Conservation (phyloP, 2,797 vertebrate genomes). For the Austrolebias charrua region DNA sequence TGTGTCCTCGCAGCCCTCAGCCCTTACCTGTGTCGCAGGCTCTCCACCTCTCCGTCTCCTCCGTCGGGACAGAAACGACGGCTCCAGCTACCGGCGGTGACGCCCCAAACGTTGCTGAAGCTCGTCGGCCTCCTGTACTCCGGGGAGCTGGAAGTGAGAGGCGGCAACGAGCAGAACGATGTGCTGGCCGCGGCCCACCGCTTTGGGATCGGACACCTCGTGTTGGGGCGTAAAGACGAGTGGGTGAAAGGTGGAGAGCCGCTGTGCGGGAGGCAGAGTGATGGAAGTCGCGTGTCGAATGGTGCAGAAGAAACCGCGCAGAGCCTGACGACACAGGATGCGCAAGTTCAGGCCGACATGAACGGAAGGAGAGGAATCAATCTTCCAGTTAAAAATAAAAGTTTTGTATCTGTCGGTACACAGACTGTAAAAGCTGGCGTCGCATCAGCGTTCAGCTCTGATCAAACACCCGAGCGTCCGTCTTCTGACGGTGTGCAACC, state of each 20-base stretch:
- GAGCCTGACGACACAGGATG: constrained; percentile 21
- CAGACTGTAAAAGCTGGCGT: constrained; percentile 41
- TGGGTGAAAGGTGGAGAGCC: neutral
- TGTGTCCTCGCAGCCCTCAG: constrained; percentile 78
- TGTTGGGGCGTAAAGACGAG: constrained; percentile 24
- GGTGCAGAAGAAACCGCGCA: constrained; percentile 7
- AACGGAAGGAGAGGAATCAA: neutral
- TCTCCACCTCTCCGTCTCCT: constrained; percentile 54
- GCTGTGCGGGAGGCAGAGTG: constrained; percentile 1
- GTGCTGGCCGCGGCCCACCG: constrained; percentile 62
- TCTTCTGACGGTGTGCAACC: neutral
- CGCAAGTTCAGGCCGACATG: constrained; percentile 33
- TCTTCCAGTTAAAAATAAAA: neutral
- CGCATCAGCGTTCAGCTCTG: neutral
- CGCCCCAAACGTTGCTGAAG: constrained; percentile 70
- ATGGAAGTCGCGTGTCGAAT: neutral
- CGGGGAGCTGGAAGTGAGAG: constrained; percentile 66
- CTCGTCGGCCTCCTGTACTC: constrained; percentile 78
- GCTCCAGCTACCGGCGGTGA: constrained; percentile 63
- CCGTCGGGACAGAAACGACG: constrained; percentile 58
- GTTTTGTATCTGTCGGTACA: constrained; percentile 34
- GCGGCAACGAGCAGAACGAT: constrained; percentile 55
- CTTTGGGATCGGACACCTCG: constrained; percentile 68
- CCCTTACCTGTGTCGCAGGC: constrained; percentile 59
- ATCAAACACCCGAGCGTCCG: neutral